A percentile compares a stretch with the other conserved stretches of the same genome.
These are phyloP conservation scores for Bolinopsis microptera DNA, from an alignment of 37 sponge, comb jelly and placozoan genomes.

Conservation along the genomic window DNA sequence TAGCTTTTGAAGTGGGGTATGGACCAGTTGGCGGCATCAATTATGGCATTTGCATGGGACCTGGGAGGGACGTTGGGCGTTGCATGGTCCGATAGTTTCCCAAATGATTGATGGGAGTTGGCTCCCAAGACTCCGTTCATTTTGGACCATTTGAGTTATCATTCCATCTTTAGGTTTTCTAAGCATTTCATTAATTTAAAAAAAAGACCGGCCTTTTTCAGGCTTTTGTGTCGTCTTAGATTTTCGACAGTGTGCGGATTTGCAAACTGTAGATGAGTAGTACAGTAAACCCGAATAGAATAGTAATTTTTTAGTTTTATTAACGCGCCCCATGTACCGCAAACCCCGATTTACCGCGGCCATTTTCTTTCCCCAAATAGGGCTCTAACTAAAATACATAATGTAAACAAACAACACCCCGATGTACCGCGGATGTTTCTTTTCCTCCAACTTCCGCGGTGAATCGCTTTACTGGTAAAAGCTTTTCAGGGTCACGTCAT, in stretches of 20 bases:
- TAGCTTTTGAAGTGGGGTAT: too few relatives aligned
- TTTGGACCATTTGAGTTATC: neutral
- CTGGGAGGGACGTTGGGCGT: neutral
- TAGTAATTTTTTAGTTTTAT: too few relatives aligned
- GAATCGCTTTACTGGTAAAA: neutral
- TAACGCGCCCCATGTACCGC: too few relatives aligned
- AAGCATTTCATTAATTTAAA: neutral
- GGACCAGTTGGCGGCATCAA: neutral
- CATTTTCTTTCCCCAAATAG: too few relatives aligned
- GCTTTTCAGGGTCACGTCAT: neutral
- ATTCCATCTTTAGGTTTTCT: neutral
- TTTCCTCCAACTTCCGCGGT: too few relatives aligned
- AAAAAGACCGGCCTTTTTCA: neutral
- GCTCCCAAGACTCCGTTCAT: neutral
- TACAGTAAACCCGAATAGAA: too few relatives aligned
- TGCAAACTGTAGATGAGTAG: too few relatives aligned
- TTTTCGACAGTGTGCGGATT: neutral
- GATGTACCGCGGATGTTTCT: too few relatives aligned
- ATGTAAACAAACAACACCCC: too few relatives aligned
- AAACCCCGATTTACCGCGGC: too few relatives aligned
- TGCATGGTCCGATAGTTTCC: neutral
- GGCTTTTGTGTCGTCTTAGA: too few relatives aligned
- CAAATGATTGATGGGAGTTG: neutral
- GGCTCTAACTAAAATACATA: too few relatives aligned
- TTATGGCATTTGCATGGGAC: neutral